Evolutionary conservation across 2,888 invertebrate genomes (phyloP), one percentile per base, ranked within the genome.

Genomic region (Drosophila acutilabella): DNA sequence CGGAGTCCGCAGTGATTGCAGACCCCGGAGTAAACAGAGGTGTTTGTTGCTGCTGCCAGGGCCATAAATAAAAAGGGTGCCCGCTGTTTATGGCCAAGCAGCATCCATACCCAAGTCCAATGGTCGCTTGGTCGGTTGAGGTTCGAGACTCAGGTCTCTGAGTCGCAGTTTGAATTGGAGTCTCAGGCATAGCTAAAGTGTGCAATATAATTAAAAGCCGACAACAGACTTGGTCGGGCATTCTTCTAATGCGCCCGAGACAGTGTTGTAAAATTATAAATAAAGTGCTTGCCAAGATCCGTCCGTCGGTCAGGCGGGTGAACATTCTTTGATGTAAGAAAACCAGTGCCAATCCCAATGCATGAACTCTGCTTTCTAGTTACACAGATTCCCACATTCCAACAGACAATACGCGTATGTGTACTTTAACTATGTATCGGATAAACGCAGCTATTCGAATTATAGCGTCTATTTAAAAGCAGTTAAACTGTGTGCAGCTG

Each of bases 131-230:
- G 26, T 50, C 42, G 13, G 26, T 64, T 42, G 13, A 20, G 44
- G 16, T 65, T 58, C 13, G 56, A 42, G 56, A 57, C 48, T 20
- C 51, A 52, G 66, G 30, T 30, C 30, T 56, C 47, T 36, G 58
- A 66, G 64, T 53, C 47, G 42, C 54, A 64, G 58, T 60, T 47
- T 48, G 61, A 68, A 61, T 48, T 44, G 47, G 59, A 71, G 30
- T 74, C 59, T 20, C 74, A 64, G 78, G 82, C 87, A 88, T 87
- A 80, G 81, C 90, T 88, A 91, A 89, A 90, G 90, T 85, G 90
- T 91, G 90, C 89, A 91, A 91, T 91, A 90, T 91, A 91, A 80
- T 90, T 89, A 85, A 91, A 91, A 89, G 91, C 90, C 91, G 90
- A 90, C 90, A 91, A 86, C 78, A 87, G 84, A 80, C 82, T 80